These are phyloP conservation scores for Cheilinus undulatus DNA, from an alignment of 2,113 vertebrate species.

Conservation along the genomic window DNA sequence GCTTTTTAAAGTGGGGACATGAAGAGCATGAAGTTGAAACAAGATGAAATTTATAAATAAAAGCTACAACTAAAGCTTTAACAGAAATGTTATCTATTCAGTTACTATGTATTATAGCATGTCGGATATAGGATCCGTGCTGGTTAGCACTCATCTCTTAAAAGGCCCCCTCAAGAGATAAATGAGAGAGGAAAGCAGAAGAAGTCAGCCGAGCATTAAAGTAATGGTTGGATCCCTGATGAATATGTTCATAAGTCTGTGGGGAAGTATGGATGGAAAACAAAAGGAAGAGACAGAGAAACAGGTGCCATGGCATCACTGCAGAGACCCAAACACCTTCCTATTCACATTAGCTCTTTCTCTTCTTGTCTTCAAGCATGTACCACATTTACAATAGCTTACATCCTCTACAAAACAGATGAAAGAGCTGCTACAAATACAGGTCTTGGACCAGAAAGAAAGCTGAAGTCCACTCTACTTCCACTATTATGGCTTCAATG, in stretches of 20 bases:
- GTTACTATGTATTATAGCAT: not conserved
- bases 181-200: not conserved
- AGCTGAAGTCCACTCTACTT: no score
- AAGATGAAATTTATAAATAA: constrained; percentile 4
- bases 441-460: no score
- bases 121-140: constrained; percentile 22
- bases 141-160: constrained; percentile 25
- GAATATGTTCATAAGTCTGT: constrained; percentile 51
- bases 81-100: not conserved
- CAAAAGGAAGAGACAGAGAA: constrained; percentile 9
- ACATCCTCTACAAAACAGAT: no score
- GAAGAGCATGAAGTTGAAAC: constrained; percentile 15
- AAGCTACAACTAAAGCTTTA: not conserved
- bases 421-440: no score
- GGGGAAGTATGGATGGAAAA: constrained; percentile 35
- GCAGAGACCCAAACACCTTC: constrained; percentile 9
- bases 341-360: not conserved
- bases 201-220: constrained; percentile 25
- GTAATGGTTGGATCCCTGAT: constrained; percentile 45
- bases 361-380: not conserved
- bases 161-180: constrained; percentile 4
- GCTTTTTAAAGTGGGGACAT: constrained; percentile 5
- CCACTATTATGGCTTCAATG: no score
- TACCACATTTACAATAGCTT: no score
- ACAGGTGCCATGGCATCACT: constrained; percentile 34